Base-by-base conservation (phyloP, 1,140 invertebrate species). In the Heliconius melpomene region DNA sequence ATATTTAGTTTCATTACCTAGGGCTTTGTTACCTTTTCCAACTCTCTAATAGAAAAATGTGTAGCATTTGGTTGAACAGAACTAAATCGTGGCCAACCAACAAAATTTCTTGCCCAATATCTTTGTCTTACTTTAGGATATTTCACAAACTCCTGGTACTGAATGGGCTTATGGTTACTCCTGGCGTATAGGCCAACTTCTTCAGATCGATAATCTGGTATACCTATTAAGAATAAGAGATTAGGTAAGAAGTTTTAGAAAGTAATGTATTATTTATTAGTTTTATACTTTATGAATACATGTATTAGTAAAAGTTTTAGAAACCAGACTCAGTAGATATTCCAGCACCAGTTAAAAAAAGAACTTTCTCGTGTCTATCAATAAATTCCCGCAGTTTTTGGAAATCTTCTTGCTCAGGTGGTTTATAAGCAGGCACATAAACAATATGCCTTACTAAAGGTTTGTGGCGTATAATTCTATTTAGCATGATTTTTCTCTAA, bases 71-170 rank as follows among this genome's bases (percentile, higher is more conserved):
- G 97, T 91, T 96, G 86, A 26, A 96, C 94, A 8, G 92, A 90
- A 29, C 97, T 97, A 89, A 98, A 98, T 83, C 95, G 95, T 74
- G 97, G 96, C 98, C 99, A 99, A 2, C 97, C 98, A 36, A 98
- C 94, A 94, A 96, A 99, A 95, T 99, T 99, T 86, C 99, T 95
- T 0, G 98, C 98, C 99, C 99, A 99, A 91, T 99, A 99, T 76
- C 98, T 95, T 93, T 97, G 96, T 77, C 98, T 95, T 6, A 96
- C 94, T 82, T 95, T 87, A 5, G 95, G 90, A 79, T 95, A 97
- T 77, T 96, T 96, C 3, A 99, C 92, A 95, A 99, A 99, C 82
- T 99, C 97, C 91, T 96, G 96, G 87, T 97, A 97, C 83, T 97
- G 96, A 50, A 99, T 96, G 0, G 98, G 98, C 87, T 97, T 96